Conservation (phyloP, 2,888 invertebrate species). For the Ommatoiulus sabulosus region DNA sequence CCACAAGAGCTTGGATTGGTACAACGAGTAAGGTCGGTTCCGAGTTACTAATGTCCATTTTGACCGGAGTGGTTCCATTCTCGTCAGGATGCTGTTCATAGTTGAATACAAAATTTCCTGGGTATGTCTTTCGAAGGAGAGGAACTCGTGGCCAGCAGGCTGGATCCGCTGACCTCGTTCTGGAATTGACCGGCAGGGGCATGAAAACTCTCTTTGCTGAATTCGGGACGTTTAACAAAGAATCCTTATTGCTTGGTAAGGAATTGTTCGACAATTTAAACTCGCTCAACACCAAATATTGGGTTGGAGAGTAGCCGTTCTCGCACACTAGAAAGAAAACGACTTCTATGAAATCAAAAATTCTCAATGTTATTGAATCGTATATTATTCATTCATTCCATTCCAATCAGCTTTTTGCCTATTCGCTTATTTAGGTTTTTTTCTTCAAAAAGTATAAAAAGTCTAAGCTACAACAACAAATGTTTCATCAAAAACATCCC, state of each 20-base stretch:
- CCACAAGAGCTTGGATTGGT: conserved; percentile 77
- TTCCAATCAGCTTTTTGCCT: too few species aligned
- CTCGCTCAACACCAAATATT: conserved; percentile 59
- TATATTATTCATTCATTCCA: too few species aligned
- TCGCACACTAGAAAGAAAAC: conserved; percentile 58
- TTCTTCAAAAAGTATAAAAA: too few species aligned
- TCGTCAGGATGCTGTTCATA: conserved; percentile 76
- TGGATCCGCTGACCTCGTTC: conserved; percentile 55
- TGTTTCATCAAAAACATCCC: too few species aligned
- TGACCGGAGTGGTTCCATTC: conserved; percentile 75
- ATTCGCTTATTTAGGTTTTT: too few species aligned
- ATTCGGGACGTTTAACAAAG: conserved; percentile 57
- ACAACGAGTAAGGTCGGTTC: conserved; percentile 78
- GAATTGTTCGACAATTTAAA: conserved; percentile 60
- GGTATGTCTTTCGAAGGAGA: conserved; percentile 74
- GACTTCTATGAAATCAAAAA: not conserved
- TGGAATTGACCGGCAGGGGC: conserved; percentile 57
- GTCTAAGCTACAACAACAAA: too few species aligned
- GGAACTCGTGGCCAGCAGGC: conserved; percentile 63
- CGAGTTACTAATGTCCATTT: conserved; percentile 76
- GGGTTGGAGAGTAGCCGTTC: conserved; percentile 59
- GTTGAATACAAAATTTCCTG: conserved; percentile 81
- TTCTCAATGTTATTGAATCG: not conserved
- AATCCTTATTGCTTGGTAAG: conserved; percentile 30
- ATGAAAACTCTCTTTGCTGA: conserved; percentile 59